Evolutionary conservation across 2,888 invertebrate genomes (phyloP), one percentile per base, ranked within the genome.

Genomic region (Leptarthrus brevirostris): DNA sequence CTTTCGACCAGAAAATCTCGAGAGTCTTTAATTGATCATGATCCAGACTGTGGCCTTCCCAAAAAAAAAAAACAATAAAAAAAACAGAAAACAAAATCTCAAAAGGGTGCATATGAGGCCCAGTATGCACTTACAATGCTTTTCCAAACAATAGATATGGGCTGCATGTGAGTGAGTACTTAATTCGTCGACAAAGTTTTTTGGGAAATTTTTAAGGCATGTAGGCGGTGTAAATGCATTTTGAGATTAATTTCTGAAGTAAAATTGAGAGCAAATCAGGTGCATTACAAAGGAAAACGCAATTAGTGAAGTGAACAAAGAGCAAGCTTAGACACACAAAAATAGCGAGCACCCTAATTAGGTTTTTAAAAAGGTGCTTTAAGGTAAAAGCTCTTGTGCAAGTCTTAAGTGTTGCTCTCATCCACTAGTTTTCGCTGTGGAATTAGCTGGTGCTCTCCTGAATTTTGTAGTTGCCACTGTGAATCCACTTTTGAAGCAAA

Each of bases 131-230:
- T 12, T 40, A 36, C 58, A 58, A 12, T 34, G 58, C 36, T 58
- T 36, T 2, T 16, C 3, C 4, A n/a, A 10, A 20, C 40, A n/a
- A n/a, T n/a, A n/a, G n/a, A n/a, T n/a, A 58, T 16, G 10, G n/a
- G 36, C 3, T 20, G 36, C 58, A 58, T 34, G 36, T 16, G 34
- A 58, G 36, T 20, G 58, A 20, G 58, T 34, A 12, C 8, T 56
- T 18, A 18, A 58, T 58, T 58, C 58, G 36, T 58, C 58, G 58
- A 58, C 36, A 58, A 58, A 58, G 36, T 24, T 58, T 58, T 58
- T 8, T 12, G 4, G 3, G 18, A 58, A 36, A 18, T 18, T 20
- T 36, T 20, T 34, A 34, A 34, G n/a, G 36, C 20, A 36, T 18
- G 6, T 24, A 18, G 18, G 2, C 16, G 20, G 40, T 12, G 3